Percentiles rank a stretch among this genome's conserved stretches.
These are phyloP conservation scores for Neosilurus hyrtlii DNA, from an alignment of 2,797 vertebrate genomes.

Conservation along the genomic window DNA sequence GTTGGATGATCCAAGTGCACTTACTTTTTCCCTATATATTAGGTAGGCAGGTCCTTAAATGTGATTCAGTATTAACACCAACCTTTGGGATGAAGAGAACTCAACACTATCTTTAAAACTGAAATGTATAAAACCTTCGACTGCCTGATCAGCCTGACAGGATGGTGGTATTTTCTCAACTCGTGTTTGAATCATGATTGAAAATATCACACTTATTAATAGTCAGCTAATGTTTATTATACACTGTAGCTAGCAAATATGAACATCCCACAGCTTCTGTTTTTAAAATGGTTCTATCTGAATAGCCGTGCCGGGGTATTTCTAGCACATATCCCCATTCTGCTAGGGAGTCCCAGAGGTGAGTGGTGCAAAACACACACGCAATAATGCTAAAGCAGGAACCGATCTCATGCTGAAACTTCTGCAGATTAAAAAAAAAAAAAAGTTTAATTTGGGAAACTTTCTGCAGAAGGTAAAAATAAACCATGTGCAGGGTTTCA, in stretches of 20 bases:
- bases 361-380: neutral
- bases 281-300: neutral
- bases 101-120: neutral
- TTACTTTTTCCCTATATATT: neutral
- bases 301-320: neutral
- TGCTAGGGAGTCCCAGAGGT: neutral
- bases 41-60: neutral
- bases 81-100: neutral
- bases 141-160: conserved; percentile 1
- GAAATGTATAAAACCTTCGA: neutral
- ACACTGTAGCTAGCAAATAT: neutral
- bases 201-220: conserved; percentile 16
- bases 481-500: neutral
- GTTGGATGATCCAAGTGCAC: neutral
- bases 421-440: neutral
- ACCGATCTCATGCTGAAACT: neutral
- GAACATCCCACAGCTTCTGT: neutral
- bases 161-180: conserved; percentile 2
- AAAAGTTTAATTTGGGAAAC: too few relatives aligned
- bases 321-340: neutral
- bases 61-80: neutral
- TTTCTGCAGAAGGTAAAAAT: neutral
- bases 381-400: neutral
- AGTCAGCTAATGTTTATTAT: conserved; percentile 12
- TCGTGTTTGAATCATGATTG: neutral